Evolutionary conservation across 1,140 invertebrate genomes (phyloP), one percentile per base, ranked within the genome.

Genomic region (Triops cancriformis): DNA sequence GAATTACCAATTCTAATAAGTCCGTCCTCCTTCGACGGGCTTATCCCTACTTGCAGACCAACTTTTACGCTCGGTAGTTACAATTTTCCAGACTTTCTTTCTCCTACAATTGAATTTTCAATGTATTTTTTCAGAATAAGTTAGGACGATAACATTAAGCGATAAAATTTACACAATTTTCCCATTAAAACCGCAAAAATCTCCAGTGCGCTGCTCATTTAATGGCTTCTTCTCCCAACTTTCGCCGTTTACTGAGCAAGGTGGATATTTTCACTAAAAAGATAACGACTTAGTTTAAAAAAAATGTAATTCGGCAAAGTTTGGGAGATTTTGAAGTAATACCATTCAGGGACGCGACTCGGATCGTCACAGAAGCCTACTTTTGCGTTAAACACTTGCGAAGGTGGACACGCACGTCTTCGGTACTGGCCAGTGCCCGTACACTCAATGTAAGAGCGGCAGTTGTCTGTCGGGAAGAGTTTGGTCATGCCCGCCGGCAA

Each of bases 1-100:
- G 23, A 64, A 64, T 64, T 64, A 64, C 51, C 51, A 64, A 64
- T 64, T 64, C 51, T 64, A 64, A 64, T 64, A 64, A 64, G 51
- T 23, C 51, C 51, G 14, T 64, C 18, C 51, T 5, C 23, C 18
- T 23, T n/a, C n/a, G n/a, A n/a, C n/a, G n/a, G n/a, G 43, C 18
- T 18, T 23, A 23, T 64, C 51, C 14, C 14, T 64, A 18, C 14
- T 23, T 14, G 31, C 18, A 64, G 10, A 64, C 51, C 14, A 64
- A 23, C 51, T 10, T 23, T 64, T 64, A 64, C 18, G 51, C 51
- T 64, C 18, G 10, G 6, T 64, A 64, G 51, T 64, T 64, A 64
- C 51, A 64, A 23, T 64, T 23, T 18, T 14, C 0, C 31, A 37
- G 7, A 37, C 31, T 37, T 37, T 64, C 51, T 14, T 64, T 64